A percentile compares a stretch with the other conserved stretches of the same genome.
These are phyloP conservation scores for Sternotherus odoratus DNA, from an alignment of 2,797 vertebrate species.

Conservation along the genomic window DNA sequence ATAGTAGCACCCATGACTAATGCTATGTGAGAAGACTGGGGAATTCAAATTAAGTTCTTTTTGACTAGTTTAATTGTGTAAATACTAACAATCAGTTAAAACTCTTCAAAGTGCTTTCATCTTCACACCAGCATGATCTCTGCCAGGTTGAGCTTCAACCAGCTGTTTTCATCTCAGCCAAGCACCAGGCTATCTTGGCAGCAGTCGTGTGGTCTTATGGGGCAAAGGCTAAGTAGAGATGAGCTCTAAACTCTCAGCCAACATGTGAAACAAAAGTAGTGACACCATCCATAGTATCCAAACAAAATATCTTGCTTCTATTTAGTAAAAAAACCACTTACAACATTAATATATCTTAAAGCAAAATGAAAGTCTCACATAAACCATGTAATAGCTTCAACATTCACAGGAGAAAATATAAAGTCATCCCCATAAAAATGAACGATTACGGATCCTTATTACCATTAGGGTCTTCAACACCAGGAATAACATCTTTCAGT, in stretches of 20 bases:
- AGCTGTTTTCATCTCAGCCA: not conserved
- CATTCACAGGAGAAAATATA: not conserved
- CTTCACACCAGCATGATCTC: not conserved
- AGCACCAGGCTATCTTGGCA: not conserved
- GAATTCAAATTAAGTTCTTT: not conserved
- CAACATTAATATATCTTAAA: not conserved
- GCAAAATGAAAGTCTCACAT: not conserved
- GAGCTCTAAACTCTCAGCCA: not conserved
- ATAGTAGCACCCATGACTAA: too few relatives aligned
- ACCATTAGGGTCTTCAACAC: not conserved
- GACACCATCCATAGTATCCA: not conserved
- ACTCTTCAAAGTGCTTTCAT: not conserved
- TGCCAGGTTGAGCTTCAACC: not conserved
- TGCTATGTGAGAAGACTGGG: not conserved
- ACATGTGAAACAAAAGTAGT: not conserved
- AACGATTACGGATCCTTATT: accelerated
- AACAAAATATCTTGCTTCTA: not conserved
- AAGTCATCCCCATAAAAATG: not conserved
- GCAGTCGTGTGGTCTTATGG: not conserved
- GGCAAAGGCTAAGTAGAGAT: not conserved
- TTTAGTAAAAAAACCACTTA: not conserved
- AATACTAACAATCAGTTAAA: not conserved
- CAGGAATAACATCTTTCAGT: not conserved
- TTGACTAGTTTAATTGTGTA: not conserved
- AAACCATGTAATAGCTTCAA: not conserved